A percentile compares a stretch with the other conserved stretches of the same genome.
phyloP scores from a whole-genome alignment of 1,140 invertebrate genomes.

The Microvelia longipes region DNA sequence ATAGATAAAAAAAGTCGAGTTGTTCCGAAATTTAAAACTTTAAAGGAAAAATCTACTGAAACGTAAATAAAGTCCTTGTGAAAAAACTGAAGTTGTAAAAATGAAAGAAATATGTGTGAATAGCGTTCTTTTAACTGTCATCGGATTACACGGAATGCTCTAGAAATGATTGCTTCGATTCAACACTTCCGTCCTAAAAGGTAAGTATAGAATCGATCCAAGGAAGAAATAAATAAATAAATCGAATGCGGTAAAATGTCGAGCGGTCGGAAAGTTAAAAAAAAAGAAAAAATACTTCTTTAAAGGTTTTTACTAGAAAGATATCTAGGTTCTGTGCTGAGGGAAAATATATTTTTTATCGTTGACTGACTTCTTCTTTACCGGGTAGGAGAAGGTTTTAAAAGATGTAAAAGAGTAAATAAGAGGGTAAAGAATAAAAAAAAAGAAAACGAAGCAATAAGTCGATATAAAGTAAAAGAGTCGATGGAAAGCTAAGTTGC shows the following conservation, averaged over 20 bases:
- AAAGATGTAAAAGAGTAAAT: background rate
- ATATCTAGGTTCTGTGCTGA: background rate
- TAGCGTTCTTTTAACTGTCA: background rate
- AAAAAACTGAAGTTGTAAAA: too few relatives aligned
- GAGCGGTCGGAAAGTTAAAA: background rate
- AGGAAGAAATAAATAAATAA: background rate
- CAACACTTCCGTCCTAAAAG: background rate
- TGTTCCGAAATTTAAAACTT: too few relatives aligned
- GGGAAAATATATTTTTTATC: background rate
- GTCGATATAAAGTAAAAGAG: background rate
- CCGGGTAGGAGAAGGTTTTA: background rate
- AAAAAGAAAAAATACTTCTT: background rate
- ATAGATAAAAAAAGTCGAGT: too few relatives aligned
- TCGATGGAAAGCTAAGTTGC: background rate
- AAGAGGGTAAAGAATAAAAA: background rate
- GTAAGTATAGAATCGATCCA: background rate
- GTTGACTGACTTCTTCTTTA: background rate
- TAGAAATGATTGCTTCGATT: background rate
- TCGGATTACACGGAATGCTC: background rate
- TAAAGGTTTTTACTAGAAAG: background rate
- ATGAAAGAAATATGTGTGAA: background rate
- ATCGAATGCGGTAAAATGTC: background rate
- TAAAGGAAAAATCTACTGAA: too few relatives aligned
- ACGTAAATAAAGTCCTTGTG: too few relatives aligned
- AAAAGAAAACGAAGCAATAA: background rate